These are phyloP conservation scores for Notodonta ziczac DNA, from an alignment of 2,888 invertebrate genomes.

Conservation along the genomic window DNA sequence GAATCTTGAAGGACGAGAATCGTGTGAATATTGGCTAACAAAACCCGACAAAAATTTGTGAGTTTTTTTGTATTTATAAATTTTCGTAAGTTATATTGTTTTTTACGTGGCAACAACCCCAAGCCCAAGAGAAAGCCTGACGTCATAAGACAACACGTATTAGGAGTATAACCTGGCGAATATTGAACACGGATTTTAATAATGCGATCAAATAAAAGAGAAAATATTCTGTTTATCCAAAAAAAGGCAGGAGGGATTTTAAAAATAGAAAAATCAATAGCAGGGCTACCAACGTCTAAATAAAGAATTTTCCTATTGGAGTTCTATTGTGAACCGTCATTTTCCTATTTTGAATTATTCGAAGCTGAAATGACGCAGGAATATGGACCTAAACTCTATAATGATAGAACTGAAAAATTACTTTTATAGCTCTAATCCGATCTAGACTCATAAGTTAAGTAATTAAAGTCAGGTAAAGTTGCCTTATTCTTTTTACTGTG, in stretches of 20 bases:
- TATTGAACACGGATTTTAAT: slow-evolving; percentile 2
- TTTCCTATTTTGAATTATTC: too few relatives aligned
- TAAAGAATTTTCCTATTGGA: not conserved
- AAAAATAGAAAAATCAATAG: not conserved
- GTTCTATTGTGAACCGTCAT: too few relatives aligned
- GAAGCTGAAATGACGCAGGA: not conserved
- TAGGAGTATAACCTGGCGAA: not conserved
- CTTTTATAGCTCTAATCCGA: too few relatives aligned
- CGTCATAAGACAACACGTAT: not conserved
- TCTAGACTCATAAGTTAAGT: too few relatives aligned
- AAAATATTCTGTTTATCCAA: not conserved
- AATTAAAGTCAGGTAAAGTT: too few relatives aligned
- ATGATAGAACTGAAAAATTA: too few relatives aligned
- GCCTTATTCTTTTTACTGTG: too few relatives aligned
- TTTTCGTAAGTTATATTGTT: too few relatives aligned
- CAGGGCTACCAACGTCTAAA: not conserved
- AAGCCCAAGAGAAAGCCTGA: not conserved
- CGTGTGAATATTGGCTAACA: too few relatives aligned
- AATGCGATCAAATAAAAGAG: not conserved
- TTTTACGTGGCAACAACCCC: not conserved
- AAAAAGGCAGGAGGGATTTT: not conserved
- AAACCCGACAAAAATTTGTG: too few relatives aligned
- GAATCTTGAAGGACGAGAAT: too few relatives aligned
- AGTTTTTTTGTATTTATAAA: too few relatives aligned
- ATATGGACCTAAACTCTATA: not conserved